Evolutionary conservation across 1,140 invertebrate genomes (phyloP).

Genomic region (Doryteuthis pealeii): DNA sequence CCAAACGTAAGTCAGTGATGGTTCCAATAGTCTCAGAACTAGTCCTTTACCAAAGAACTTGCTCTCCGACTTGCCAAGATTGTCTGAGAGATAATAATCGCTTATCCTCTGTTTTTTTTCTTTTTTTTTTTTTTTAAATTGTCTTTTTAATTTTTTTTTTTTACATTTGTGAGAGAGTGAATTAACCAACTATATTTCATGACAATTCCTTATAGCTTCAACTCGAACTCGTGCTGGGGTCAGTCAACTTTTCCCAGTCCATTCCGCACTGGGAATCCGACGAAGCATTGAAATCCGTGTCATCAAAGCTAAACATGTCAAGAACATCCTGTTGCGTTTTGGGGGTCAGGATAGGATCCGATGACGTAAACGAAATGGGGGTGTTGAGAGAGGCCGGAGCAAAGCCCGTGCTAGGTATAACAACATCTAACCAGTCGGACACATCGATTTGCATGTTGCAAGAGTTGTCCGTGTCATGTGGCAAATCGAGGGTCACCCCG

Average conservation of each 20-base stretch:
- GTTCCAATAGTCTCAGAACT: no score
- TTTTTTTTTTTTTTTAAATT: no score
- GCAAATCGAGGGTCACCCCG: constrained; percentile 30
- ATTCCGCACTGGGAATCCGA: constrained; percentile 61
- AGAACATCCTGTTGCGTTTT: constrained; percentile 68
- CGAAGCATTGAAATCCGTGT: constrained; percentile 68
- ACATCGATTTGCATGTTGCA: constrained; percentile 71
- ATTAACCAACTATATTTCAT: not conserved
- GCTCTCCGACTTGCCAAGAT: no score
- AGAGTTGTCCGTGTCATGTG: constrained; percentile 33
- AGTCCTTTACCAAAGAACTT: no score
- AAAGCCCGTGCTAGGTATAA: constrained; percentile 62
- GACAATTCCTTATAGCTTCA: not conserved
- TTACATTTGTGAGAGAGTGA: no score
- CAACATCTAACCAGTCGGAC: constrained; percentile 72
- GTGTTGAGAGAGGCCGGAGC: constrained; percentile 51
- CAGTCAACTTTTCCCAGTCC: constrained; percentile 53
- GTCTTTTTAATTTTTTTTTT: no score
- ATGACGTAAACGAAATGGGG: constrained; percentile 60
- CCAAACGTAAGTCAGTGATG: no score
- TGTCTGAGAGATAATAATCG: no score
- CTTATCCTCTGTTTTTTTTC: no score
- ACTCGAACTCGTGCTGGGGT: constrained; percentile 28
- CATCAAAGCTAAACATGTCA: constrained; percentile 73
- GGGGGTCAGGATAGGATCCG: constrained; percentile 67